Percentiles rank a stretch among this genome's conserved stretches.
Evolutionary conservation across 2,888 invertebrate species (phyloP).

Genomic region (Chloromyia formosa): DNA sequence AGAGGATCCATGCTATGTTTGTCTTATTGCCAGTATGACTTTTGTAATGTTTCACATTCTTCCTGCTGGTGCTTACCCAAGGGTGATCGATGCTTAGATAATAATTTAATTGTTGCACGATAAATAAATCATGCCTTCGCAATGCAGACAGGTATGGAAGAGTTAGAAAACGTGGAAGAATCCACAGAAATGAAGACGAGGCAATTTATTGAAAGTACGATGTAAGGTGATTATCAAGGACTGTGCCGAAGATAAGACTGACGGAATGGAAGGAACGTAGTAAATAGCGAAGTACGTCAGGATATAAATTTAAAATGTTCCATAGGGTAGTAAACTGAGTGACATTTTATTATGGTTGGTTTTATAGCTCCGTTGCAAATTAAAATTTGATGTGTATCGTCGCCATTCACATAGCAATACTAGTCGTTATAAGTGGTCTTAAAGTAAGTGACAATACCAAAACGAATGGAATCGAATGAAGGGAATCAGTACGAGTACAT

Average conservation of each 20-base stretch:
- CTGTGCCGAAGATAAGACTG: slow-evolving; percentile 33
- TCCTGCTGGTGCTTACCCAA: neutral
- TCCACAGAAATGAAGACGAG: slow-evolving; percentile 12
- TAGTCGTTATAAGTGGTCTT: neutral
- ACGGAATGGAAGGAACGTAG: neutral
- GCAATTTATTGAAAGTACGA: slow-evolving; percentile 31
- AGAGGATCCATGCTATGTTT: slow-evolving; percentile 16
- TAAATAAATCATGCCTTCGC: slow-evolving; percentile 33
- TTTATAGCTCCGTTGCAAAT: slow-evolving; percentile 32
- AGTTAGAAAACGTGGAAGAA: neutral
- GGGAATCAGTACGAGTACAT: slow-evolving; percentile 12
- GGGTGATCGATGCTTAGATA: slow-evolving; percentile 34
- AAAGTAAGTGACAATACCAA: slow-evolving; percentile 12
- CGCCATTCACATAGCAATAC: neutral
- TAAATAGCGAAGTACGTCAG: neutral
- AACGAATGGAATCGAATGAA: neutral
- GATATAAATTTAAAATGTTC: neutral
- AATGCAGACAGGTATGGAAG: neutral
- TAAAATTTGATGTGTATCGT: slow-evolving; percentile 24
- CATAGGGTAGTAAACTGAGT: slow-evolving; percentile 9
- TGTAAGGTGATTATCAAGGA: slow-evolving; percentile 31
- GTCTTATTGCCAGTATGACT: neutral
- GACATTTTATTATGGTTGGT: slow-evolving; percentile 29
- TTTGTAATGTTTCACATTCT: neutral
- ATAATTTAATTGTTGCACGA: slow-evolving; percentile 48